Evolutionary conservation across 1,140 invertebrate species (phyloP).

Genomic region (Ips nitidus): DNA sequence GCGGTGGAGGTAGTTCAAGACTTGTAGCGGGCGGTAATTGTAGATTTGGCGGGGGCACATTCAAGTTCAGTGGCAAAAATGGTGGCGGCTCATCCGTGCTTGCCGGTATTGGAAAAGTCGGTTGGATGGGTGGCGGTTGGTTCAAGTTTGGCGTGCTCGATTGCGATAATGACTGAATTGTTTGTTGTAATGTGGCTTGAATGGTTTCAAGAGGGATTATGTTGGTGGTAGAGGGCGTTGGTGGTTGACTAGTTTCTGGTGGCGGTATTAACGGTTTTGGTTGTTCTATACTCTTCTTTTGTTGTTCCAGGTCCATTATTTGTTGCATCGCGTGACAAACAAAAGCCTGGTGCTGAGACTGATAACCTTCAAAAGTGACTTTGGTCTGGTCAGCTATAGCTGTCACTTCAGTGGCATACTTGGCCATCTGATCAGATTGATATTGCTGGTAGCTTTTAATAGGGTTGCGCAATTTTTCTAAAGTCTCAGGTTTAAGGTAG

Average conservation of each 20-base stretch:
- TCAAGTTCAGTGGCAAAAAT: slow-evolving; percentile 8
- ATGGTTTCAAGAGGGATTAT: slow-evolving; percentile 44
- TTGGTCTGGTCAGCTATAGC: slow-evolving; percentile 58
- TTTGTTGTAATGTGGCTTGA: slow-evolving; percentile 45
- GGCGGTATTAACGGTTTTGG: slow-evolving; percentile 56
- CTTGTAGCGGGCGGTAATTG: slow-evolving; percentile 4
- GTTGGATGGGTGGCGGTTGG: slow-evolving; percentile 31
- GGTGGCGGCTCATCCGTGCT: background rate
- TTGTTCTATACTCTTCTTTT: slow-evolving; percentile 73
- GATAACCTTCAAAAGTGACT: slow-evolving; percentile 61
- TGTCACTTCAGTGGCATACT: slow-evolving; percentile 71
- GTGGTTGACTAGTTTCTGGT: slow-evolving; percentile 47
- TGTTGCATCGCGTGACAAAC: slow-evolving; percentile 86
- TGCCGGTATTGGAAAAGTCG: slow-evolving; percentile 26
- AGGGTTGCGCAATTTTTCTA: slow-evolving; percentile 81
- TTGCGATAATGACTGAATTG: slow-evolving; percentile 42
- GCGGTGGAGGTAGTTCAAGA: slow-evolving; percentile 35
- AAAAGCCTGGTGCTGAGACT: slow-evolving; percentile 94
- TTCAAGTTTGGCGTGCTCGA: slow-evolving; percentile 31
- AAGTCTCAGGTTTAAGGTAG: slow-evolving; percentile 83
- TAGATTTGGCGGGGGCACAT: slow-evolving; percentile 30
- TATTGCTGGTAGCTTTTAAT: slow-evolving; percentile 79
- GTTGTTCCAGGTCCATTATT: slow-evolving; percentile 80
- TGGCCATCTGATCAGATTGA: slow-evolving; percentile 77
- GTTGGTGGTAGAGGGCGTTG: slow-evolving; percentile 33